Percentiles rank a stretch among this genome's conserved stretches.
Conservation (phyloP, 1,140 invertebrate genomes). For the Oryctes rhinoceros region DNA sequence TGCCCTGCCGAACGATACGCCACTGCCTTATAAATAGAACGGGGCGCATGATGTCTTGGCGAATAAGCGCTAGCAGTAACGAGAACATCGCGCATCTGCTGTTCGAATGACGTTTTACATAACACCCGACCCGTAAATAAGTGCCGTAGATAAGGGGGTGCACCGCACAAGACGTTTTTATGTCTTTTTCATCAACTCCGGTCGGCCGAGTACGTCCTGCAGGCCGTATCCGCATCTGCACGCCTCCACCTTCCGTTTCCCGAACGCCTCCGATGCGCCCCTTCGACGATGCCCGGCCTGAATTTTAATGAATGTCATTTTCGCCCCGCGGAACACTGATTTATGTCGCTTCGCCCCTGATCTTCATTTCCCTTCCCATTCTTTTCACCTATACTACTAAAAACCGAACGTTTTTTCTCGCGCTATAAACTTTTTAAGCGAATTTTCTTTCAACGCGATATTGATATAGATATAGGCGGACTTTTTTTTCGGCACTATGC, state of each 20-base stretch:
- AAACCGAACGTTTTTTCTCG: background rate
- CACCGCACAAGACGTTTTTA: background rate
- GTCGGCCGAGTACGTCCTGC: background rate
- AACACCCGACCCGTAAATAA: conserved; percentile 7
- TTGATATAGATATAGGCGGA: background rate
- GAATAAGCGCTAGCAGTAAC: background rate
- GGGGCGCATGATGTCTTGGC: too few relatives aligned
- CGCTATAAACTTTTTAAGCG: background rate
- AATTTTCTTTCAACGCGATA: background rate
- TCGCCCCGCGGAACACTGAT: conserved; percentile 12
- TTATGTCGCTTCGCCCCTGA: conserved; percentile 19
- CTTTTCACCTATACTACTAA: background rate
- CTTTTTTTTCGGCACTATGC: background rate
- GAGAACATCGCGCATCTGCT: background rate
- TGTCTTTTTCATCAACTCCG: conserved; percentile 17
- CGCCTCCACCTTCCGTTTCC: background rate
- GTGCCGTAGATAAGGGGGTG: background rate
- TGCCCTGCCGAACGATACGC: too few relatives aligned
- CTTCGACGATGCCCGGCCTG: background rate
- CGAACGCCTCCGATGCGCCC: background rate
- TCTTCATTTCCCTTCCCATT: conserved; percentile 22
- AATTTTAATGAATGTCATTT: conserved; percentile 38
- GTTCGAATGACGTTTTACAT: background rate
- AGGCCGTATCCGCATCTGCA: background rate
- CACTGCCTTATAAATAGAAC: too few relatives aligned